Evolutionary conservation across 1,140 invertebrate species (phyloP), one percentile per base, ranked within the genome.

Genomic region (Liolophura sinensis): DNA sequence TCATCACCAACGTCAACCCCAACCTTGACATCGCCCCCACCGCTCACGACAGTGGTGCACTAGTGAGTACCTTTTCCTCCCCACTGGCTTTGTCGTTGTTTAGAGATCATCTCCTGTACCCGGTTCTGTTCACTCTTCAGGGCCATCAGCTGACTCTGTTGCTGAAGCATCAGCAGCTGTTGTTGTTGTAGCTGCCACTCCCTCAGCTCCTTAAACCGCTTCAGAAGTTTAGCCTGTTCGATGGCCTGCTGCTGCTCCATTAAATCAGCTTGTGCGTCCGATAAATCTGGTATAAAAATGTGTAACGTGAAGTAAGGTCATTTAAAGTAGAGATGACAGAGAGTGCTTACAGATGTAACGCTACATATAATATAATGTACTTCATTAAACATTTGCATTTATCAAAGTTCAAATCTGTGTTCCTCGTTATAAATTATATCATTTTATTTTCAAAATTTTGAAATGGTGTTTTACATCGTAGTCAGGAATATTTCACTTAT

Each of bases 161-260:
- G 81, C 60, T 81, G 81, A 52, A 69, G 69, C 75, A 81, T 81
- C 16, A 82, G 65, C 64, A 73, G 68, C 50, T 80, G 73, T 62
- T 81, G 78, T 67, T 82, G 79, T 59, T 81, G 75, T 40, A 76
- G 71, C 50, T 82, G 81, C 73, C 74, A 73, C 22, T 76, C 70
- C 11, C 81, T 73, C 15, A 82, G 71, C 57, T 80, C 76, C 54
- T 77, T 77, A 62, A 82, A 82, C 22, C 75, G 64, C 40, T 82
- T 71, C 25, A 82, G 68, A 18, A 82, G 55, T 9, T 72, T 65
- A 1, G 72, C 69, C 63, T 82, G 80, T 51, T 81, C 80, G 46
- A 66, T 68, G 0, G 72, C 72, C 58, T 79, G 78, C 27, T 78
- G 76, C 59, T 75, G 72, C 63, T 79, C 76, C 57, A 79, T 61